Evolutionary conservation across 2,888 invertebrate genomes (phyloP).

Genomic region (Pseudanteris insignis): DNA sequence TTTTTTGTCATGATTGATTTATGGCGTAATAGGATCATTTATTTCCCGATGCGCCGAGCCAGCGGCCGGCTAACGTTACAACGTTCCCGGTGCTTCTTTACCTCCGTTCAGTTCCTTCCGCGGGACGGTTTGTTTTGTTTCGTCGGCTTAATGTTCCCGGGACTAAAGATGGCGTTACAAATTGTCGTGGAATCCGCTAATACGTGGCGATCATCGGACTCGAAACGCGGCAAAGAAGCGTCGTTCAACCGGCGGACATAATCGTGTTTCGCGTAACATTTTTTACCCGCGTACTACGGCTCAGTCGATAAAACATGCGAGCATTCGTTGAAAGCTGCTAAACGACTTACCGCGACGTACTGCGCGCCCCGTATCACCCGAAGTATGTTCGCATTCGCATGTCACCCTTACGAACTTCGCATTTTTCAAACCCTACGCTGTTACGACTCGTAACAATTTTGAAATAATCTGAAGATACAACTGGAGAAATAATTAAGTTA

Average conservation of each 20-base stretch:
- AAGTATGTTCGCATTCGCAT: too few relatives aligned
- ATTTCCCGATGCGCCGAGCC: constrained; percentile 48
- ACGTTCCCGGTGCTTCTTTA: constrained; percentile 33
- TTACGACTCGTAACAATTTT: too few relatives aligned
- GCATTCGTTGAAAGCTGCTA: constrained; percentile 2
- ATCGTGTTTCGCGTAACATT: constrained; percentile 25
- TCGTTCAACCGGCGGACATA: constrained; percentile 35
- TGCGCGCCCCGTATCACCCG: neutral
- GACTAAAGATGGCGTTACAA: constrained; percentile 56
- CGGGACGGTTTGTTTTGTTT: constrained; percentile 27
- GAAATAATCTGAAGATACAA: too few relatives aligned
- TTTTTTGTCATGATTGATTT: constrained; percentile 62
- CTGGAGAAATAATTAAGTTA: too few relatives aligned
- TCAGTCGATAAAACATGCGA: constrained; percentile 24
- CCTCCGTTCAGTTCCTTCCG: constrained; percentile 46
- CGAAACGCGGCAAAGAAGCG: constrained; percentile 26
- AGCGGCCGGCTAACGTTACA: constrained; percentile 31
- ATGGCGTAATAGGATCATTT: constrained; percentile 55
- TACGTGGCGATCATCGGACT: constrained; percentile 48
- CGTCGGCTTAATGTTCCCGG: constrained; percentile 36
- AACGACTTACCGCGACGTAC: neutral
- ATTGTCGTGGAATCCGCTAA: constrained; percentile 55
- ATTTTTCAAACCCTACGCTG: too few relatives aligned
- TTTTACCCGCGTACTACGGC: constrained; percentile 17
- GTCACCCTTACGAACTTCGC: too few relatives aligned